Evolutionary conservation across 2,888 invertebrate genomes (phyloP).

Genomic region (Pegoplata infirma): DNA sequence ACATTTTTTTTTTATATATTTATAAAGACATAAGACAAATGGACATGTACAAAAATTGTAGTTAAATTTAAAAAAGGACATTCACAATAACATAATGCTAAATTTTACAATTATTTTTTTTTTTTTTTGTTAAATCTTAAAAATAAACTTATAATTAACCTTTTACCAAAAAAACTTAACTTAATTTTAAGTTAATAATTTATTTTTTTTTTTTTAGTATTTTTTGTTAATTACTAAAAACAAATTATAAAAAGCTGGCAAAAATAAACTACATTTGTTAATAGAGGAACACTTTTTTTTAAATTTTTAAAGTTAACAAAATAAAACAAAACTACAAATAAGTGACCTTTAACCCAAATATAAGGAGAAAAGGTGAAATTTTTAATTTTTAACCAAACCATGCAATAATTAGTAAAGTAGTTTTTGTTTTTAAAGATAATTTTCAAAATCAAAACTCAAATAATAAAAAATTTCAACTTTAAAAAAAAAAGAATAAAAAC

Average conservation of each 20-base stretch:
- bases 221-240: no score
- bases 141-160: slow-evolving; percentile 52
- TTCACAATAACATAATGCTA: slow-evolving; percentile 26
- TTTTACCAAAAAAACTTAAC: slow-evolving; percentile 34
- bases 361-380: slow-evolving; percentile 5
- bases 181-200: not conserved
- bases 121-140: slow-evolving; percentile 31
- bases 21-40: slow-evolving; percentile 29
- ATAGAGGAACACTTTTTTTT: not conserved
- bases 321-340: not conserved
- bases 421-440: slow-evolving; percentile 2
- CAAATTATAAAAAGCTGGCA: not conserved
- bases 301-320: not conserved
- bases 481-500: slow-evolving; percentile 28
- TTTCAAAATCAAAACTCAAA: not conserved
- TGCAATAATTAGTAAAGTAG: not conserved
- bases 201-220: not conserved
- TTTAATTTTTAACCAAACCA: slow-evolving; percentile 2
- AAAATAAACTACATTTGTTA: not conserved
- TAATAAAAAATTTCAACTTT: slow-evolving; percentile 14
- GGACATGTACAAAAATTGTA: slow-evolving; percentile 22
- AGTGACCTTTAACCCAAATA: slow-evolving; percentile 1
- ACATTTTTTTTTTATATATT: no score
- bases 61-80: slow-evolving; percentile 17
- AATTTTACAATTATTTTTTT: slow-evolving; percentile 18